Base-by-base conservation (phyloP, 2,113 vertebrate genomes). In the Perca schrenkii region DNA sequence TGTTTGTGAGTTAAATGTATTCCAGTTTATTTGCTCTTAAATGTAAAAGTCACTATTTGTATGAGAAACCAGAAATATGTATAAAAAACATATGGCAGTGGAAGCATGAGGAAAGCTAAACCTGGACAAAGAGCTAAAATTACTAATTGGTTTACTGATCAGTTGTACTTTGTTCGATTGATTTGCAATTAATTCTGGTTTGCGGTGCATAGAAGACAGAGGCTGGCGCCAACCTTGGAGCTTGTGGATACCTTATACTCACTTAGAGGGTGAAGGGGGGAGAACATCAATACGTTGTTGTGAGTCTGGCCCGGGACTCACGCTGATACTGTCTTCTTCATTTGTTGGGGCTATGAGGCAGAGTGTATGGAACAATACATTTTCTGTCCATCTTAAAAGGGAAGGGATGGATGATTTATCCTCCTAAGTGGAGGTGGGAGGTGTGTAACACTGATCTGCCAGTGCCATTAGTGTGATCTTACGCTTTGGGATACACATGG, bases 161-260 rank as follows among this genome's bases (percentile, higher is more conserved):
- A 97, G 97, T 98, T 97, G 97, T 99, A 98, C 97, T 97, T 98
- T 98, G 97, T 98, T 98, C 95, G 96, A 99, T 99, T 99, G 97
- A 99, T 99, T 99, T 99, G 98, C 98, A 98, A 97, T 99, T 99
- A 98, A 99, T 99, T 99, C 98, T 98, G 97, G 97, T 98, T 98
- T 98, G 97, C 95, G 97, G 97, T 96, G 91, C 86, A 86, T 88
- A 95, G 93, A 95, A 96, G 95, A 96, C 95, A 96, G 96, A 95
- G 93, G 90, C 96, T 97, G 98, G 98, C 98, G 97, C 98, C 98
- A 98, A 97, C 96, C 96, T 97, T 97, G 91, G 94, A 96, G 94
- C 88, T 89, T 91, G 93, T 93, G 96, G 98, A 98, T 94, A 99
- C 95, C 93, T 95, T 97, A 99, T 97, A 97, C 96, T 95, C 95